A percentile compares a stretch with the other conserved stretches of the same genome.
These are phyloP conservation scores for Drosophila sechellia DNA, from an alignment of 1,140 invertebrate genomes.

Conservation along the genomic window DNA sequence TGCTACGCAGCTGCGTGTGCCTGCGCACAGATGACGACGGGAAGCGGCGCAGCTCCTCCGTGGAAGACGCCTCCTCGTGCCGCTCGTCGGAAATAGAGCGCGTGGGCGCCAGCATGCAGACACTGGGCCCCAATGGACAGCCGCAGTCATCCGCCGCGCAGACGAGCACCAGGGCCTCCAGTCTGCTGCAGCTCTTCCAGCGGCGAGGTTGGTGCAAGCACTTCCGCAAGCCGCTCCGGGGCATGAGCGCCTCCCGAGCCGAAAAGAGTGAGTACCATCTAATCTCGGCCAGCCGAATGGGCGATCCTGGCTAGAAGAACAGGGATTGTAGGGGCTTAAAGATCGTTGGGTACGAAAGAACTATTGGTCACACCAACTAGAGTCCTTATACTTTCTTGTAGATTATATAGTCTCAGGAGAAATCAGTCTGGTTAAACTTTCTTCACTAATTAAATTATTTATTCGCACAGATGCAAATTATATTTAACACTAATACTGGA, in stretches of 20 bases:
- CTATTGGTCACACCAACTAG: no score
- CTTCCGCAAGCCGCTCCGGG: slow-evolving; percentile 86
- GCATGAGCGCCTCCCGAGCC: slow-evolving; percentile 89
- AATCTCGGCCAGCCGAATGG: not conserved
- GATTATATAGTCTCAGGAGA: no score
- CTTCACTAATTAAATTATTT: no score
- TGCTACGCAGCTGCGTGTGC: slow-evolving; percentile 83
- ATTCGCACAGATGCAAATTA: no score
- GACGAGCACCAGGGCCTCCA: slow-evolving; percentile 72
- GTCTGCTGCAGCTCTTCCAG: slow-evolving; percentile 85
- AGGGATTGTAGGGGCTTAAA: not conserved
- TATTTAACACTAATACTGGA: no score
- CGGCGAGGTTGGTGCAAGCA: slow-evolving; percentile 85
- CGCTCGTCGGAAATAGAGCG: slow-evolving; percentile 86
- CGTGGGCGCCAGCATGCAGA: slow-evolving; percentile 68
- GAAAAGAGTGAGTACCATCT: slow-evolving; percentile 88
- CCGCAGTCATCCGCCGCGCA: slow-evolving; percentile 44
- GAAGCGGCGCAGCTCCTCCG: slow-evolving; percentile 81
- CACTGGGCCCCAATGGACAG: slow-evolving; percentile 54
- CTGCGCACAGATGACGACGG: slow-evolving; percentile 67
- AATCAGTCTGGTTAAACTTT: no score
- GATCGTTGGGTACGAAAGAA: no score
- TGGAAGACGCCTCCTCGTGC: slow-evolving; percentile 87
- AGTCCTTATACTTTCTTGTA: no score
- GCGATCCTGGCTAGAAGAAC: not conserved